Conservation (phyloP, 2,888 invertebrate species). For the Drosophila dives region DNA sequence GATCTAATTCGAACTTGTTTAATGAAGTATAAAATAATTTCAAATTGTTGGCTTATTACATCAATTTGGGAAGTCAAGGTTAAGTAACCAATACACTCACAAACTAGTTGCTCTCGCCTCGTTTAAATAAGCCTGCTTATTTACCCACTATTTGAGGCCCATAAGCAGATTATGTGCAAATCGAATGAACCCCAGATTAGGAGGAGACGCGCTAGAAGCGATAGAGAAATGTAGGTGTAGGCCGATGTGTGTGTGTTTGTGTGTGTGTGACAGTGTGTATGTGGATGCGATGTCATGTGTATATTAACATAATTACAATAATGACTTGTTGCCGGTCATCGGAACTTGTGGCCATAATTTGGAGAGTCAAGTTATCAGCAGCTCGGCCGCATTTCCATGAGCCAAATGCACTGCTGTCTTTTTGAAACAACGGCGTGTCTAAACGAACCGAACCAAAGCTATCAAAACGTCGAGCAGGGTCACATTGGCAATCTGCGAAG, state of each 20-base stretch:
- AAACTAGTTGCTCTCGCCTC: neutral
- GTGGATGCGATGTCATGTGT: neutral
- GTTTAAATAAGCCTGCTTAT: neutral
- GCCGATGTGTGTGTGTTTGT: slow-evolving; percentile 12
- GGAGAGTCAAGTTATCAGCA: slow-evolving; percentile 51
- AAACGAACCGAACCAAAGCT: neutral
- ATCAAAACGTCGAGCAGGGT: slow-evolving; percentile 7
- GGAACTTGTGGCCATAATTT: slow-evolving; percentile 60
- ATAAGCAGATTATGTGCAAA: slow-evolving; percentile 73
- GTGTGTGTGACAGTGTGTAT: slow-evolving; percentile 20
- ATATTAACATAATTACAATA: slow-evolving; percentile 75
- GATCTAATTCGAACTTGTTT: neutral
- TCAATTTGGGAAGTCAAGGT: neutral
- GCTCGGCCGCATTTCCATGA: slow-evolving; percentile 46
- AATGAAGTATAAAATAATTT: neutral
- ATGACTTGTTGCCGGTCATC: slow-evolving; percentile 70
- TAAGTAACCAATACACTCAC: neutral
- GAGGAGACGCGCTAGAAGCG: slow-evolving; percentile 5
- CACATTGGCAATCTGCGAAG: slow-evolving; percentile 35
- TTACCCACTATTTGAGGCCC: slow-evolving; percentile 48
- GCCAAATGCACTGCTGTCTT: slow-evolving; percentile 20
- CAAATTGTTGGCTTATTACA: neutral
- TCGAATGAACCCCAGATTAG: slow-evolving; percentile 59
- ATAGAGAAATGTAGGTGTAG: neutral
- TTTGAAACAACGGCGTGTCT: slow-evolving; percentile 16